Evolutionary conservation across 2,888 invertebrate species (phyloP), one percentile per base, ranked within the genome.

Genomic region (Myathropa florea): DNA sequence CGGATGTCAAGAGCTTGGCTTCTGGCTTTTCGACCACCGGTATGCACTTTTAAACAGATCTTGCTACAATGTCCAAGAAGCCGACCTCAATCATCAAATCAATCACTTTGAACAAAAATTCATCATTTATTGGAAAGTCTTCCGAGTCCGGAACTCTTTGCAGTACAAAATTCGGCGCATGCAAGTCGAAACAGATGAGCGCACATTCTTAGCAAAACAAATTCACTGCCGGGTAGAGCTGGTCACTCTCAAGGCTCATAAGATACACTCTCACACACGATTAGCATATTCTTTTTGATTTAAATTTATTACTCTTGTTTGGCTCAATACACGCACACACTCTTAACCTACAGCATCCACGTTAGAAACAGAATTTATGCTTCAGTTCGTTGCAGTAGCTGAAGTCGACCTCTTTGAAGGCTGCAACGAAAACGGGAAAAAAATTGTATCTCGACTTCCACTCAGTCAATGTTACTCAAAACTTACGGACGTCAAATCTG

Each of bases 381-480:
- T 85, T 85, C 24, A 85, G 28, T 59, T 67, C 84, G 18, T 59
- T 81, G 72, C 84, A 85, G 53, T 39, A 68, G 53, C 33, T 61
- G 18, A 85, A 72, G 60, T 85, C 84, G 77, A 85, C 84, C 67
- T 85, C 84, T 30, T 64, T 36, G 76, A 85, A 85, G 4, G 76
- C 84, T 85, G 71, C 4, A 57, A 79, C n/a, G 26, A 0, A 57
- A 36, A 36, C 6, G 26, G 9, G 33, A 26, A n/a, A 24, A 26
- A 23, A 36, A 21, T 4, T 9, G 10, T 4, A 23, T 21, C 36
- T 23, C 12, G 18, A 63, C 21, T 63, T 39, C 30, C 28, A 70
- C 23, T 23, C 24, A 10, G 6, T 2, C 46, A n/a, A 18, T 18
- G 46, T 18, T 7, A 18, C 46, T 46, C 46, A n/a, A 46, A 39